Evolutionary conservation across 2,113 vertebrate genomes (phyloP).

Genomic region (Ranitomeya imitator): DNA sequence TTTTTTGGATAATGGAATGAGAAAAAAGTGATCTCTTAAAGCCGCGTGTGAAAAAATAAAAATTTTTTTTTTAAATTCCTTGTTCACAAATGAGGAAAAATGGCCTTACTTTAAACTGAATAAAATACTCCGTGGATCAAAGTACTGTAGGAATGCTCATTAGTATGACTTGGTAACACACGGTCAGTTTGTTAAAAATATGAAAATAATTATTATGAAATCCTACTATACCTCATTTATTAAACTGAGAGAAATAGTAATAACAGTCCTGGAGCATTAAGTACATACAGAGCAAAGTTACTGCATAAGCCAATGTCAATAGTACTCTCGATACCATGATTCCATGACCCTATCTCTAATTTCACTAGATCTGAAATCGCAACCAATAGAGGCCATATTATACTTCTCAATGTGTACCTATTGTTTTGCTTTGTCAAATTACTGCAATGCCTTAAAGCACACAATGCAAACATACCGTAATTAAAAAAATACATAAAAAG

Average conservation of each 20-base stretch:
- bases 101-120: too few relatives aligned
- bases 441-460: constrained; percentile 28
- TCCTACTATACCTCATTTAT: background rate
- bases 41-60: too few relatives aligned
- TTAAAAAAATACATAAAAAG: constrained; percentile 51
- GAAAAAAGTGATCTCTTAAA: too few relatives aligned
- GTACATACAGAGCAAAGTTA: background rate
- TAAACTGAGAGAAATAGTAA: background rate
- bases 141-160: background rate
- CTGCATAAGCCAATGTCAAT: background rate
- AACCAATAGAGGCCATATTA: background rate
- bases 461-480: constrained; percentile 48
- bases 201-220: background rate
- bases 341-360: background rate
- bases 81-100: too few relatives aligned
- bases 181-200: background rate
- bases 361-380: background rate
- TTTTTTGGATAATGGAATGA: too few relatives aligned
- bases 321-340: background rate
- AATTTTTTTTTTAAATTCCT: too few relatives aligned
- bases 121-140: background rate
- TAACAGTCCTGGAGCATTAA: background rate
- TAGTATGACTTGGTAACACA: background rate
- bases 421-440: constrained; percentile 43
- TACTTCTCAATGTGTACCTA: background rate